Conservation (phyloP, 1,140 invertebrate genomes). For the Bombus haemorrhoidalis region DNA sequence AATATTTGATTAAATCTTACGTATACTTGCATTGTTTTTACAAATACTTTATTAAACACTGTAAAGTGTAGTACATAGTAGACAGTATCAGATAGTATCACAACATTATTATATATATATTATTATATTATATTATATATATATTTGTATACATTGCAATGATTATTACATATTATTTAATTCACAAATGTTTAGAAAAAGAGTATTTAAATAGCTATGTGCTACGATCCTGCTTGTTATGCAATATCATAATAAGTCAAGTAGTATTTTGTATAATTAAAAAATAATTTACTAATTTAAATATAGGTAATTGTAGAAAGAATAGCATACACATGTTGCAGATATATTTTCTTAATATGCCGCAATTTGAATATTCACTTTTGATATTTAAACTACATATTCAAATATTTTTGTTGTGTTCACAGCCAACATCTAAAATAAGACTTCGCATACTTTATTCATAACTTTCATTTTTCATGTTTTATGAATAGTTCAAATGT, state of each 20-base stretch:
- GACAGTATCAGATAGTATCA: slow-evolving; percentile 59
- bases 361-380: slow-evolving; percentile 26
- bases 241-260: background rate
- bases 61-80: slow-evolving; percentile 73
- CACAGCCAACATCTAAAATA: slow-evolving; percentile 72
- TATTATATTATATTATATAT: slow-evolving; percentile 61
- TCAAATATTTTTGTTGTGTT: slow-evolving; percentile 54
- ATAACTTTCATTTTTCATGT: slow-evolving; percentile 12
- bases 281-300: slow-evolving; percentile 39
- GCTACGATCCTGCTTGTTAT: slow-evolving; percentile 27
- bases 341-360: slow-evolving; percentile 20
- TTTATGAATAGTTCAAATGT: background rate
- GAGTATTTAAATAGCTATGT: slow-evolving; percentile 23
- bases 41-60: slow-evolving; percentile 81
- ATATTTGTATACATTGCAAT: slow-evolving; percentile 62
- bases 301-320: slow-evolving; percentile 18
- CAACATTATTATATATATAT: slow-evolving; percentile 67
- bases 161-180: slow-evolving; percentile 54
- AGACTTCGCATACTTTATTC: slow-evolving; percentile 43
- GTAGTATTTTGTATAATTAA: slow-evolving; percentile 6
- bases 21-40: slow-evolving; percentile 65
- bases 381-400: slow-evolving; percentile 51
- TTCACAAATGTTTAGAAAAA: slow-evolving; percentile 50
- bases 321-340: slow-evolving; percentile 3
- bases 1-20: slow-evolving; percentile 13